A percentile compares a stretch with the other conserved stretches of the same genome.
Conservation (phyloP, 2,797 vertebrate genomes). For the Rhinichthys osculus region DNA sequence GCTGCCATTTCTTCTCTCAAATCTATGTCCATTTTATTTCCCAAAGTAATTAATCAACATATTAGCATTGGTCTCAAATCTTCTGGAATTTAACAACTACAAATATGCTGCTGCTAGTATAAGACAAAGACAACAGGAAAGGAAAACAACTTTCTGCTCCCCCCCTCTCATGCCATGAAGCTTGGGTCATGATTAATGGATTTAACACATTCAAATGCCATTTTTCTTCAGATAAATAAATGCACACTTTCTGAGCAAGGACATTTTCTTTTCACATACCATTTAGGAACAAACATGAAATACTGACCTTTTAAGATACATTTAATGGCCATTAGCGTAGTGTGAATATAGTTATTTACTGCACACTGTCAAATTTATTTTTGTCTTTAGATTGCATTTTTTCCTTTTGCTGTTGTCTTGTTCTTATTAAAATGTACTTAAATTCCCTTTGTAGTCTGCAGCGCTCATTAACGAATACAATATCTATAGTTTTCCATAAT, state of each 20-base stretch:
- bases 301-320: slow-evolving; percentile 37
- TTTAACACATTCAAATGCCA: slow-evolving; percentile 38
- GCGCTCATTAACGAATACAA: slow-evolving; percentile 85
- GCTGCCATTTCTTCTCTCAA: neutral
- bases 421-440: slow-evolving; percentile 84
- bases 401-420: slow-evolving; percentile 77
- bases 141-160: neutral
- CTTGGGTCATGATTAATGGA: slow-evolving; percentile 37
- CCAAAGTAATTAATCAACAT: neutral
- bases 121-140: neutral
- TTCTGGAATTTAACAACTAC: neutral
- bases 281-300: slow-evolving; percentile 33
- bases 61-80: neutral
- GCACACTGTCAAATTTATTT: slow-evolving; percentile 29
- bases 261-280: slow-evolving; percentile 29
- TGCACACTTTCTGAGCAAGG: slow-evolving; percentile 23
- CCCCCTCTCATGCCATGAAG: neutral
- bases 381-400: slow-evolving; percentile 74
- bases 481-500: slow-evolving; percentile 87
- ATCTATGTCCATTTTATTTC: neutral
- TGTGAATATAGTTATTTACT: slow-evolving; percentile 25
- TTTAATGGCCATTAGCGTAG: slow-evolving; percentile 29
- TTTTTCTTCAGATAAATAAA: slow-evolving; percentile 45
- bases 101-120: neutral
- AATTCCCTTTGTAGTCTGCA: slow-evolving; percentile 86